Percentiles rank a stretch among this genome's conserved stretches.
Evolutionary conservation across 2,797 vertebrate genomes (phyloP).

Genomic region (Liasis olivaceus): DNA sequence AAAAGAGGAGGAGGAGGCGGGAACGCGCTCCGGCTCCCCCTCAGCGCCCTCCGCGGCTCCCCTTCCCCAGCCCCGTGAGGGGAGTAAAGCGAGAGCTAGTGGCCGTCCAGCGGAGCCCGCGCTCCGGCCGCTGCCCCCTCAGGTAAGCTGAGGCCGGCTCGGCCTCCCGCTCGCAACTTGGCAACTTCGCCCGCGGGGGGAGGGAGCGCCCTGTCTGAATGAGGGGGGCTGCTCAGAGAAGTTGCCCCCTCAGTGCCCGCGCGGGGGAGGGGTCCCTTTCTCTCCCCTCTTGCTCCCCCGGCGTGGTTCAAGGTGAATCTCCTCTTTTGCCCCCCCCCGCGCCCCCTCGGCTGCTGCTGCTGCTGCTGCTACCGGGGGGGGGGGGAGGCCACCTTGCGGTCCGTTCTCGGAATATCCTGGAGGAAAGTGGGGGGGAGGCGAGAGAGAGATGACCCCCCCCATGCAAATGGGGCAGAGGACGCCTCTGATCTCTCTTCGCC

Average conservation of each 20-base stretch:
- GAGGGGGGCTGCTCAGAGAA: neutral
- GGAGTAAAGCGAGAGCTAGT: conserved; percentile 35
- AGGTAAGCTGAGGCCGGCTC: neutral
- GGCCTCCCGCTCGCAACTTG: neutral
- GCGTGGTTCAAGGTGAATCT: neutral
- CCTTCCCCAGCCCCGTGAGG: conserved; percentile 26
- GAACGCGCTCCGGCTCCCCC: conserved; percentile 10
- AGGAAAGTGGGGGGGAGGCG: neutral
- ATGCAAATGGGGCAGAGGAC: conserved; percentile 26
- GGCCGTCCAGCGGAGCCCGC: conserved; percentile 35
- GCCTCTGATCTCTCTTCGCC: conserved; percentile 27
- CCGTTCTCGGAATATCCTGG: neutral
- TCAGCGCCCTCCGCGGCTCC: neutral
- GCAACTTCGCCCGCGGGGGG: neutral
- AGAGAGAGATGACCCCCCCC: neutral
- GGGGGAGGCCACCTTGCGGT: neutral
- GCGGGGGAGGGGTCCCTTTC: neutral
- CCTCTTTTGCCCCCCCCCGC: neutral
- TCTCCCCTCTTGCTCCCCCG: neutral
- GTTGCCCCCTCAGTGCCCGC: neutral
- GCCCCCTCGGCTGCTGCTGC: neutral
- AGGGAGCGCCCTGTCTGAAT: neutral
- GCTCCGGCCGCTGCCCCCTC: conserved; percentile 29
- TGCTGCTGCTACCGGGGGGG: neutral
- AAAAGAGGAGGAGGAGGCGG: conserved; percentile 35